Conservation (phyloP, 1,140 invertebrate genomes). For the Hyles euphorbiae region DNA sequence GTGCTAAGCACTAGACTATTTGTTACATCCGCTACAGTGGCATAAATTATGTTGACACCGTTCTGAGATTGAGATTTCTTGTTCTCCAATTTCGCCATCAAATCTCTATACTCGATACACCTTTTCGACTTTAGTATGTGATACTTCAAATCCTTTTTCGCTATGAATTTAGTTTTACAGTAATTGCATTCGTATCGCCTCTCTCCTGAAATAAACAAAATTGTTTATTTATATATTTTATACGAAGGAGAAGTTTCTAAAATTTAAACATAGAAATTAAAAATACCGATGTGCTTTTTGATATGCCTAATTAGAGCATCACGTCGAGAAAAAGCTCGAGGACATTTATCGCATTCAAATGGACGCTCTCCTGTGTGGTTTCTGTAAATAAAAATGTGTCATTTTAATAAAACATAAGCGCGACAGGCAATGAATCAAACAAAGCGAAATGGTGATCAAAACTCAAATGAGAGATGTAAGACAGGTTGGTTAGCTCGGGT, state of each 20-base stretch:
- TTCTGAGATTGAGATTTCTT: background rate
- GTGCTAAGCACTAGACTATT: too few species aligned
- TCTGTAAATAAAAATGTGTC: conserved; percentile 30
- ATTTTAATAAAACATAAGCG: too few species aligned
- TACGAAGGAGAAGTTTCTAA: too few species aligned
- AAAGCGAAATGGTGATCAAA: too few species aligned
- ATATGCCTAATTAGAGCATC: conserved; percentile 50
- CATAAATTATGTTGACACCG: background rate
- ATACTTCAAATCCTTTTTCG: conserved; percentile 22
- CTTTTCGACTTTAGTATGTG: conserved; percentile 23
- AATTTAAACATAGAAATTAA: too few species aligned
- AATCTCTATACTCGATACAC: background rate
- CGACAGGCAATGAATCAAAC: too few species aligned
- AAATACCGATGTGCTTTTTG: conserved; percentile 44
- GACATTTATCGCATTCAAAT: conserved; percentile 41
- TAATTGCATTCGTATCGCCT: conserved; percentile 65
- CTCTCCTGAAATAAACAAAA: conserved; percentile 55
- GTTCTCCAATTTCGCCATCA: background rate
- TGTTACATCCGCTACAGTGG: too few species aligned
- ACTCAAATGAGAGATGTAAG: too few species aligned
- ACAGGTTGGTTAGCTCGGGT: too few species aligned
- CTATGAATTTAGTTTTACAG: conserved; percentile 33
- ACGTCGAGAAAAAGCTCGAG: conserved; percentile 34
- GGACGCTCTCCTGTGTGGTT: conserved; percentile 65
- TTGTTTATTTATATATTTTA: too few species aligned